Evolutionary conservation across 2,113 vertebrate species (phyloP), one percentile per base, ranked within the genome.

Genomic region (Festucalex cinctus): DNA sequence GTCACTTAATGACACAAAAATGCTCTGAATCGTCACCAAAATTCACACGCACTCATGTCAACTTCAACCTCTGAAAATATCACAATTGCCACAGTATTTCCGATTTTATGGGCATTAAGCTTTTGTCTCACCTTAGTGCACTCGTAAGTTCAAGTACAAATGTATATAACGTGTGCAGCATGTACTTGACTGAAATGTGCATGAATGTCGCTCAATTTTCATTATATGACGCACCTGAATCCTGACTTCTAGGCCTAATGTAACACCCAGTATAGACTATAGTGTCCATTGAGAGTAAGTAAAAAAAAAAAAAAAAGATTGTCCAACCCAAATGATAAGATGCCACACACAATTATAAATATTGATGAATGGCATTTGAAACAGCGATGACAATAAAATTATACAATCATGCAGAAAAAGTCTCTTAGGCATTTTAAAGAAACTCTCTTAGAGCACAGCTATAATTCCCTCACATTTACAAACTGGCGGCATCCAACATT

Each of bases 381-480:
- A 57, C 26, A 3, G 54, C 1, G 24, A 28, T 7, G 26, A 17
- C 26, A 57, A 28, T 57, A 6, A 57, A 57, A 32, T 57, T 57
- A 16, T 16, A 57, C 60, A 26, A 66, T 56, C 53, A 79, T 64
- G 56, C 59, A 75, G 60, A 79, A 56, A 53, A 59, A 60, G 24
- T 74, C 77, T 41, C 56, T 54, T 53, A 77, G 87, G 81, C 49
- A 53, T 71, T 46, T 68, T 13, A 76, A 70, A 63, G 46, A 67
- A 56, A 26, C 48, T 53, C 65, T 63, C 39, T 26, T 39, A 20
- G 39, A 75, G 78, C 66, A 83, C 78, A 79, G 61, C 63, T 69
- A 79, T 75, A 79, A 88, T 80, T 70, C 80, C 69, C 69, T 73
- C 73, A 81, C 61, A 71, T 83, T 75, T 71, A 79, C 79, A 80